These are phyloP conservation scores for Leptobrachium ailaonicum DNA, from an alignment of 2,113 vertebrate species.

Conservation along the genomic window DNA sequence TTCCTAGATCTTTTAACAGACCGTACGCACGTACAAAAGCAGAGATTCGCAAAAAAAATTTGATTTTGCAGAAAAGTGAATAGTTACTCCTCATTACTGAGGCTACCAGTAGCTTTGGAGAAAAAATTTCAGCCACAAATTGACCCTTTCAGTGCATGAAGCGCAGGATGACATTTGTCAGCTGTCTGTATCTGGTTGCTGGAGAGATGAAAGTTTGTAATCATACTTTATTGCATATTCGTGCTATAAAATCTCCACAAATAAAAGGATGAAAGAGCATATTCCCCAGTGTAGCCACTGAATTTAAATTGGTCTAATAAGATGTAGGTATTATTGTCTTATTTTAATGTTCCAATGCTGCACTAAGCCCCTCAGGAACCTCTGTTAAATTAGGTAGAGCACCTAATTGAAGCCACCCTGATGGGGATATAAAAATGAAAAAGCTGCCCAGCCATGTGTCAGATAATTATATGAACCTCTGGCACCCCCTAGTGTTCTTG, in stretches of 20 bases:
- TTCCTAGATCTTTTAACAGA: not conserved
- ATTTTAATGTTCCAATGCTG: conserved; percentile 47
- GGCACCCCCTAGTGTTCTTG: conserved; percentile 71
- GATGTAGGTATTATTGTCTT: conserved; percentile 51
- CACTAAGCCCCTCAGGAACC: conserved; percentile 39
- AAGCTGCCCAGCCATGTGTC: conserved; percentile 28
- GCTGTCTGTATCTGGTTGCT: not conserved
- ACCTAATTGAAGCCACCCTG: conserved; percentile 50
- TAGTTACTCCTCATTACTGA: too few species aligned
- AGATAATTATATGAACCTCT: conserved; percentile 57
- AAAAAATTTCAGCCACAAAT: not conserved
- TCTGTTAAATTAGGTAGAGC: conserved; percentile 44
- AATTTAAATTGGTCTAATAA: conserved; percentile 49
- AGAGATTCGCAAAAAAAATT: not conserved
- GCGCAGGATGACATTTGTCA: not conserved
- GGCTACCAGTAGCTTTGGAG: not conserved
- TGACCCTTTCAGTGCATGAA: not conserved
- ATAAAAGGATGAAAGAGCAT: conserved; percentile 26
- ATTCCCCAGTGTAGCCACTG: conserved; percentile 32
- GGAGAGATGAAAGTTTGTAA: conserved; percentile 13
- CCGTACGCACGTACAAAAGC: not conserved
- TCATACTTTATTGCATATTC: conserved; percentile 40
- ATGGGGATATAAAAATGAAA: conserved; percentile 50
- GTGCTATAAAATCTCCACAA: conserved; percentile 26
- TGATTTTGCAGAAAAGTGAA: not conserved